phyloP scores from a whole-genome alignment of 2,797 vertebrate genomes.

The Hybognathus amarus region DNA sequence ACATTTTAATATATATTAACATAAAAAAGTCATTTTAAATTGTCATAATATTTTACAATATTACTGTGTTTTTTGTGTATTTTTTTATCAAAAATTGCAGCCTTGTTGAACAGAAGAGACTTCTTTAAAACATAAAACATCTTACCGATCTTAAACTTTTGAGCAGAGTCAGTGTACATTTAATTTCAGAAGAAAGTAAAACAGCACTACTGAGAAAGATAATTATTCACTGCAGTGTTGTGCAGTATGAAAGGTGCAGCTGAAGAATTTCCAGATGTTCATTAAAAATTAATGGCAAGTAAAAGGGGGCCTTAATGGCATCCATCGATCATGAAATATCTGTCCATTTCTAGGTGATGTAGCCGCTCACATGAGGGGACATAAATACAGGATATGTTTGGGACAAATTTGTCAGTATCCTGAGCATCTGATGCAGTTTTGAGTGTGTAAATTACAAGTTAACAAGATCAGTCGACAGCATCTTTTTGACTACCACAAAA shows the following conservation, averaged over 20 bases:
- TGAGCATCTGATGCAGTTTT: not conserved
- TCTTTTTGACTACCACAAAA: not conserved
- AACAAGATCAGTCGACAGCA: not conserved
- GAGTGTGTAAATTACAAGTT: not conserved
- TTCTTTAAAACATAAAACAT: too few relatives aligned
- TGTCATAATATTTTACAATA: too few relatives aligned
- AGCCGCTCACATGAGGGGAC: not conserved
- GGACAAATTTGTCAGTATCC: not conserved
- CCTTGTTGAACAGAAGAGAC: too few relatives aligned
- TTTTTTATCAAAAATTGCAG: too few relatives aligned
- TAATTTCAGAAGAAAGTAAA: not conserved
- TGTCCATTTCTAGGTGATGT: not conserved
- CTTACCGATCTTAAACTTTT: too few relatives aligned
- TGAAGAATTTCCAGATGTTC: not conserved
- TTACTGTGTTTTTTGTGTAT: too few relatives aligned
- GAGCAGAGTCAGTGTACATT: too few relatives aligned
- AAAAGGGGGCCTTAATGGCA: constrained; percentile 1
- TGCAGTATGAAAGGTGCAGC: not conserved
- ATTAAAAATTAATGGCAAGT: constrained; percentile 3
- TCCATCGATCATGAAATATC: constrained; percentile 9
- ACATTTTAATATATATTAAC: too few relatives aligned
- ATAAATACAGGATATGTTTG: not conserved
- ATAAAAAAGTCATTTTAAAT: too few relatives aligned
- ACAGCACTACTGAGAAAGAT: not conserved
- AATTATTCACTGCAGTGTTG: not conserved